These are phyloP conservation scores for Cryptoprocta ferox DNA, from an alignment of 2,797 vertebrate genomes.

Conservation along the genomic window DNA sequence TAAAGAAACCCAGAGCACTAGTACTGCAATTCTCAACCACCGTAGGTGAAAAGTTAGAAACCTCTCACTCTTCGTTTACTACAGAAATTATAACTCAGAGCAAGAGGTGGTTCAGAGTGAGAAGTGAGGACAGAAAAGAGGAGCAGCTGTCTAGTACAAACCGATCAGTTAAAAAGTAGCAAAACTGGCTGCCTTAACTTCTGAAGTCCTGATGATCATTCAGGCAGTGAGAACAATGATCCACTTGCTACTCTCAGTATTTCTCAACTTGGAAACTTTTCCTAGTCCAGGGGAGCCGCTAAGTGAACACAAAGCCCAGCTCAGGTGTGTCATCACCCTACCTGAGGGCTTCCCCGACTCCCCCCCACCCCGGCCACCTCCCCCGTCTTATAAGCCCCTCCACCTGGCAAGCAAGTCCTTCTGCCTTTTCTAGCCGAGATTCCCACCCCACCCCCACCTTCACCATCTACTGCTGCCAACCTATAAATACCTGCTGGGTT, in stretches of 20 bases:
- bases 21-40: constrained; percentile 43
- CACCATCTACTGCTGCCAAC: not conserved
- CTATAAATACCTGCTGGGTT: not conserved
- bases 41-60: constrained; percentile 17
- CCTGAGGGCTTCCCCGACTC: not conserved
- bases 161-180: not conserved
- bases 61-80: constrained; percentile 1
- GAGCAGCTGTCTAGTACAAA: not conserved
- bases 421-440: not conserved
- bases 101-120: constrained; percentile 44
- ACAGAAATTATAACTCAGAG: constrained; percentile 1
- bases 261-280: constrained; percentile 47
- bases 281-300: not conserved
- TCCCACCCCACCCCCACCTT: not conserved
- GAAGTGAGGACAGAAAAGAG: not conserved
- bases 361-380: too few species aligned
- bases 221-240: not conserved
- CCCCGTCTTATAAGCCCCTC: not conserved
- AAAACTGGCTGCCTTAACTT: constrained; percentile 18
- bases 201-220: not conserved
- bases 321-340: not conserved
- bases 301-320: not conserved
- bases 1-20: not conserved
- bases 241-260: not conserved
- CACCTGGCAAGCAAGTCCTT: not conserved